Percentiles rank a stretch among this genome's conserved stretches.
Conservation (phyloP, 2,113 vertebrate species). For the Elanus axillaris region DNA sequence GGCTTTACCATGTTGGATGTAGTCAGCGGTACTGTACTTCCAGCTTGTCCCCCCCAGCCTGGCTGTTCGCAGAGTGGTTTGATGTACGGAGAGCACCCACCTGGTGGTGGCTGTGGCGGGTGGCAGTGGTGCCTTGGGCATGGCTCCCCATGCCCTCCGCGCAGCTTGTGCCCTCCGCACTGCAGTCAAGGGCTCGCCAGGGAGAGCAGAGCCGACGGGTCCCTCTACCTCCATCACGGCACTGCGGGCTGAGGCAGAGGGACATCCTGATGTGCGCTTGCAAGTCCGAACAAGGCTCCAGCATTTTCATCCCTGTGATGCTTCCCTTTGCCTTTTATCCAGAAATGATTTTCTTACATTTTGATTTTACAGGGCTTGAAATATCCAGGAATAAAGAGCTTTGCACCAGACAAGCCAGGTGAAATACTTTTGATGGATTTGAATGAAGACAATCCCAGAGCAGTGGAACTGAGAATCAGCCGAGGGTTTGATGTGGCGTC, state of each 20-base stretch:
- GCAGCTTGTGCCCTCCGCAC: background rate
- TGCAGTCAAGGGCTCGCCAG: rapidly evolving
- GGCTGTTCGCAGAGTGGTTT: background rate
- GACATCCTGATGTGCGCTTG: background rate
- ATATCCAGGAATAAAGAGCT: constrained; percentile 64
- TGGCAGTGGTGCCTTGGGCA: background rate
- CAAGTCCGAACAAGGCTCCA: rapidly evolving
- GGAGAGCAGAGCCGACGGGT: background rate
- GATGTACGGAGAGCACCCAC: background rate
- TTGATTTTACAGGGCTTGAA: constrained; percentile 76
- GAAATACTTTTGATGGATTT: constrained; percentile 84
- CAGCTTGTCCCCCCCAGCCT: background rate
- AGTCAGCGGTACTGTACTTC: background rate
- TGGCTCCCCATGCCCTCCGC: rapidly evolving
- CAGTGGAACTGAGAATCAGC: constrained; percentile 78
- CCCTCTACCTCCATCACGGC: background rate
- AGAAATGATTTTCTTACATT: background rate
- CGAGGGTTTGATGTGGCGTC: constrained; percentile 82
- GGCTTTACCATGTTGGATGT: background rate
- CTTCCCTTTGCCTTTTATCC: background rate
- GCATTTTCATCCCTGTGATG: background rate
- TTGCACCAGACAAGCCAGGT: constrained; percentile 74
- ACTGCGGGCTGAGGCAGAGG: background rate
- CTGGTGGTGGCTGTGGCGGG: background rate
- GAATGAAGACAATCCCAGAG: constrained; percentile 69